Percentiles rank a stretch among this genome's conserved stretches.
These are phyloP conservation scores for Lepus townsendii DNA, from an alignment of 2,797 vertebrate genomes.

Conservation along the genomic window DNA sequence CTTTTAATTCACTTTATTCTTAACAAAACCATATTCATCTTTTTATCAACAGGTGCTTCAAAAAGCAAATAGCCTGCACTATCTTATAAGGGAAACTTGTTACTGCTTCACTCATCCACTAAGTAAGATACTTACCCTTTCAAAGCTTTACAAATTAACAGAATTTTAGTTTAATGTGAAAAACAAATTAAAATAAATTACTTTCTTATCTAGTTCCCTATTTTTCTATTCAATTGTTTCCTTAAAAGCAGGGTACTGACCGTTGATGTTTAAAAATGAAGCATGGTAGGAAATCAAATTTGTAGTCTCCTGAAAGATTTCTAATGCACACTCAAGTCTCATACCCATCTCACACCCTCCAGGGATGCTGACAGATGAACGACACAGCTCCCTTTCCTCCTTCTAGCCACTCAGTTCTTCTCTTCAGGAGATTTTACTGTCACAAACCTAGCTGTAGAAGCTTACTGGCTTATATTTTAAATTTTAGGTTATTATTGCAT, in stretches of 20 bases:
- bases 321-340: not conserved
- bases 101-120: not conserved
- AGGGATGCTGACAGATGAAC: not conserved
- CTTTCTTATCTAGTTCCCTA: not conserved
- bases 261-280: not conserved
- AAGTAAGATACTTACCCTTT: not conserved
- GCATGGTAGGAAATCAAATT: not conserved
- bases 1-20: slow-evolving; percentile 2
- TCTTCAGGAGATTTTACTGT: not conserved
- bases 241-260: not conserved
- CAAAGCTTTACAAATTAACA: not conserved
- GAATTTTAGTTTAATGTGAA: not conserved
- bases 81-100: not conserved
- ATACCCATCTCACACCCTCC: no score
- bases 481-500: not conserved
- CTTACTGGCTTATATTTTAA: not conserved
- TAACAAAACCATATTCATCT: not conserved
- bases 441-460: not conserved
- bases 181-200: not conserved
- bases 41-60: not conserved
- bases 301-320: not conserved
- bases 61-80: not conserved
- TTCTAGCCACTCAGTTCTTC: not conserved
- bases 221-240: slow-evolving; percentile 2
- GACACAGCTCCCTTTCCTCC: not conserved